Conservation (phyloP, 2,888 invertebrate species). For the Epicampocera succincta region DNA sequence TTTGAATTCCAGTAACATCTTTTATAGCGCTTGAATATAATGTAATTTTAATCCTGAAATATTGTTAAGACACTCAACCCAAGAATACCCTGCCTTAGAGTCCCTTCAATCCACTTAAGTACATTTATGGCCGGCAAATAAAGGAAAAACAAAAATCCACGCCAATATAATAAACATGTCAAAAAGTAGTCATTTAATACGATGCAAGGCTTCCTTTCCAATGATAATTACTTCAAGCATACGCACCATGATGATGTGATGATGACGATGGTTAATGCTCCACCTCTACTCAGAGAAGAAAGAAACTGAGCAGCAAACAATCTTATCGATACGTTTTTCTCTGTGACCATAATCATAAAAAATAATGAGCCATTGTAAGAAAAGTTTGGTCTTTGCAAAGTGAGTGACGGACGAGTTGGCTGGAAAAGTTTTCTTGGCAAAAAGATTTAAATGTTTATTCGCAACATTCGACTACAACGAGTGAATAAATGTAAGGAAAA, state of each 20-base stretch:
- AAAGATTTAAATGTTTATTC: slow-evolving; percentile 68
- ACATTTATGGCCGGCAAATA: slow-evolving; percentile 40
- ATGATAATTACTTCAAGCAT: slow-evolving; percentile 67
- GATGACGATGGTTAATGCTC: slow-evolving; percentile 34
- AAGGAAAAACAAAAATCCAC: slow-evolving; percentile 51
- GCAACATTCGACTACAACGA: slow-evolving; percentile 42
- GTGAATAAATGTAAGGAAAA: slow-evolving; percentile 20
- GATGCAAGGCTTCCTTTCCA: slow-evolving; percentile 53
- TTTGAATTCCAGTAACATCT: not conserved
- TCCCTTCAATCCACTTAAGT: slow-evolving; percentile 9
- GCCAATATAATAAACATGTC: slow-evolving; percentile 67
- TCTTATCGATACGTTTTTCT: slow-evolving; percentile 66
- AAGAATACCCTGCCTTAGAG: slow-evolving; percentile 25
- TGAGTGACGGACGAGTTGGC: slow-evolving; percentile 44
- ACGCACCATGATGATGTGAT: slow-evolving; percentile 62
- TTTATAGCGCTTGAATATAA: slow-evolving; percentile 34
- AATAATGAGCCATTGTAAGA: slow-evolving; percentile 76
- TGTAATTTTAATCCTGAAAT: slow-evolving; percentile 67
- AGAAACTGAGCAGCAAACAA: slow-evolving; percentile 45
- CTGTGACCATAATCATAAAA: slow-evolving; percentile 78
- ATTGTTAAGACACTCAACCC: slow-evolving; percentile 65
- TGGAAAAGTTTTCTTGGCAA: slow-evolving; percentile 59
- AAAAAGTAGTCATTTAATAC: slow-evolving; percentile 68
- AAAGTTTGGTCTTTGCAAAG: slow-evolving; percentile 54
- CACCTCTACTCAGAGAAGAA: slow-evolving; percentile 26